phyloP scores from a whole-genome alignment of 1,140 invertebrate genomes.

The Cataglyphis hispanica region DNA sequence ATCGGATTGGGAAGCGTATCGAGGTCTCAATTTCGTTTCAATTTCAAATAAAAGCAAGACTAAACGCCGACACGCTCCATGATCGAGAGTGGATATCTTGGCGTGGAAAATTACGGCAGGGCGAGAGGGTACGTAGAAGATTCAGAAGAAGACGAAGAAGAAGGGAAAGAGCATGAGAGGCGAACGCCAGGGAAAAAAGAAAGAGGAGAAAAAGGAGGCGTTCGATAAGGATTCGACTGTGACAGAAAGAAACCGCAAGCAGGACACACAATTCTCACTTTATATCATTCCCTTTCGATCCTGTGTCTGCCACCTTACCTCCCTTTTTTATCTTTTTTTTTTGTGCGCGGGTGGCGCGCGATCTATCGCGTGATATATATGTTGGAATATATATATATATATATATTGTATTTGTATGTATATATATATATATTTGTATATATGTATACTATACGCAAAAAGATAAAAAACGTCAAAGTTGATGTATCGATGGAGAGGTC shows the following conservation, averaged over 20 bases:
- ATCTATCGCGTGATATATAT: conserved; percentile 65
- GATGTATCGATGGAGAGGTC: conserved; percentile 41
- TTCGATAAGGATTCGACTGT: conserved; percentile 64
- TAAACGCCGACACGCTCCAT: conserved; percentile 73
- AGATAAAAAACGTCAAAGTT: conserved; percentile 46
- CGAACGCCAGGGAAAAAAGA: background rate
- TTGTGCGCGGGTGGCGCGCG: conserved; percentile 44
- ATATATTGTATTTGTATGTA: background rate
- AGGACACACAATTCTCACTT: conserved; percentile 54
- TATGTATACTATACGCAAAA: background rate
- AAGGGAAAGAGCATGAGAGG: background rate
- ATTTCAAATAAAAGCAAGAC: conserved; percentile 76
- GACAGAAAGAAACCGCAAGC: conserved; percentile 72
- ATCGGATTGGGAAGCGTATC: conserved; percentile 68
- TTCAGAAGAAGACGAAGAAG: conserved; percentile 35
- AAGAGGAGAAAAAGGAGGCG: conserved; percentile 34
- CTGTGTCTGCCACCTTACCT: background rate
- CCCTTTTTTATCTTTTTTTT: conserved; percentile 34
- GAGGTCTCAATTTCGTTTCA: conserved; percentile 76
- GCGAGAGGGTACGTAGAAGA: conserved; percentile 64
- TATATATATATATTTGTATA: background rate
- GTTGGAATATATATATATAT: conserved; percentile 42
- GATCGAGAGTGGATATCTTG: conserved; percentile 73
- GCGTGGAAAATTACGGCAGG: conserved; percentile 73
- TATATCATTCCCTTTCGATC: conserved; percentile 52